Evolutionary conservation across 1,140 invertebrate genomes (phyloP), one percentile per base, ranked within the genome.

Genomic region (Melitaea cinxia): DNA sequence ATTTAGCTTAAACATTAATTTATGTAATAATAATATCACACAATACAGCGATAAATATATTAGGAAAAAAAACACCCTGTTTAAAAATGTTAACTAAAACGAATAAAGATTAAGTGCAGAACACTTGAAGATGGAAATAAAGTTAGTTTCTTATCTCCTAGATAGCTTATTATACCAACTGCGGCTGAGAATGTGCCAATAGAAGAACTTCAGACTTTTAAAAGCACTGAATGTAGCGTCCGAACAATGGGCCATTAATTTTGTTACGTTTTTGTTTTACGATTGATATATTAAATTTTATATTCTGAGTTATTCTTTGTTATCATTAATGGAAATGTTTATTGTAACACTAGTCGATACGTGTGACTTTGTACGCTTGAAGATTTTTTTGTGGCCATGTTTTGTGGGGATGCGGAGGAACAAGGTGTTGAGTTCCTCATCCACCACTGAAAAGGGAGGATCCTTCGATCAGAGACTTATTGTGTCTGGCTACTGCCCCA

Each of bases 211-310:
- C 39, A 35, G 53, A 19, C 14, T 37, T 55, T 37, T 23, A 55
- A 55, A 37, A 21, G 7, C 30, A 33, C 23, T 12, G 53, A 23
- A 39, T 24, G 19, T 24, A 12, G 15, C 30, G 17, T 14, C 15
- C 19, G n/a, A 37, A 55, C 53, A 55, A 55, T 55, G 17, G 53
- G 33, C 33, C 17, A 55, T 55, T 55, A 55, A 28, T 3, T 17
- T 55, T 21, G 37, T 19, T 55, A 37, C 39, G 33, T 55, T 55
- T 55, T 55, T 55, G 17, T 55, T 10, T 55, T 37, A 39, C 30
- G 33, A 55, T 17, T 17, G 17, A 54, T 47, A 12, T 47, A 42
- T 42, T 42, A 17, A 42, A 42, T 19, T 17, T 42, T 42, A 42
- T 42, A 42, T 6, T 17, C 37, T 12, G 6, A 17, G 2, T 17